Conservation (phyloP, 2,797 vertebrate species). For the Semotilus atromaculatus region DNA sequence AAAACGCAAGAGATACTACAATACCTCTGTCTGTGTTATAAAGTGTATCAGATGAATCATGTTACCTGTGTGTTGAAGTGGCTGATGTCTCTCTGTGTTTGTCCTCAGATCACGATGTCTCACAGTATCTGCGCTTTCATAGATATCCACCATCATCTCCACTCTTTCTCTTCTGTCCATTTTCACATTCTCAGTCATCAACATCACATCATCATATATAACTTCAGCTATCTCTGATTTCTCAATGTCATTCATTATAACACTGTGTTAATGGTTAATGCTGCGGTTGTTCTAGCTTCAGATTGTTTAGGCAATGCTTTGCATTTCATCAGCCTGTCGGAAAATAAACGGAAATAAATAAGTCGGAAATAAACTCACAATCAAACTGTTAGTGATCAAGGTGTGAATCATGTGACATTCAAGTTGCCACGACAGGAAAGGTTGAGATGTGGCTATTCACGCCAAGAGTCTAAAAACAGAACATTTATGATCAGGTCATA, state of each 20-base stretch:
- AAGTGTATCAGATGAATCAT: background rate
- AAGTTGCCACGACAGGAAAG: no score
- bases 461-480: no score
- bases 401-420: background rate
- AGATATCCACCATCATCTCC: constrained; percentile 30
- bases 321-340: background rate
- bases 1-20: background rate
- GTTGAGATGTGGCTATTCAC: no score
- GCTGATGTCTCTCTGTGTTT: background rate
- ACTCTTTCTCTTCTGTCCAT: constrained; percentile 13
- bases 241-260: background rate
- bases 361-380: background rate
- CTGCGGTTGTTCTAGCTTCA: no score
- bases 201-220: background rate
- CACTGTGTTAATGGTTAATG: no score
- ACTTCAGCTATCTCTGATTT: background rate
- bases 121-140: background rate
- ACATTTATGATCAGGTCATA: no score
- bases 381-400: background rate
- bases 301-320: background rate
- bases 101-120: background rate
- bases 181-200: background rate
- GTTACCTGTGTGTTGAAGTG: constrained; percentile 15
- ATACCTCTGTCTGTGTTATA: background rate
- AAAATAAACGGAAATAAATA: no score